phyloP scores from a whole-genome alignment of 2,888 invertebrate genomes.

The Athalia rosae region DNA sequence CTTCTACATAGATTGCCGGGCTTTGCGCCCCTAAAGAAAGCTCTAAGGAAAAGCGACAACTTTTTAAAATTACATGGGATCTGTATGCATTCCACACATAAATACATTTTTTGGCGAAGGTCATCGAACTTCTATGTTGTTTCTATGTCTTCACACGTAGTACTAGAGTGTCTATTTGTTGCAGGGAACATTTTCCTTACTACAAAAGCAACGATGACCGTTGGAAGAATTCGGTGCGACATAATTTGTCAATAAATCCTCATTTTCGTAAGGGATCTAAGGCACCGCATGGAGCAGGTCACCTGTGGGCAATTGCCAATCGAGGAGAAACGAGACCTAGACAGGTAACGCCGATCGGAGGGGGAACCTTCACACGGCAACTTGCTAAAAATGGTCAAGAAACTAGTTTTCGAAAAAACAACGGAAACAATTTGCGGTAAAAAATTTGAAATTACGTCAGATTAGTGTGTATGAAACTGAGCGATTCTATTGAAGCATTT shows the following conservation, averaged over 20 bases:
- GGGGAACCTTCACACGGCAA: constrained; percentile 49
- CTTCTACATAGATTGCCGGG: not conserved
- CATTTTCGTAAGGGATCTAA: constrained; percentile 92
- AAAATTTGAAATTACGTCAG: not conserved
- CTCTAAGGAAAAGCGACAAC: not conserved
- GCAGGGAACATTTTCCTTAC: constrained; percentile 89
- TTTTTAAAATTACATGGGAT: too few species aligned
- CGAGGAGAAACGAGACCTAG: constrained; percentile 75
- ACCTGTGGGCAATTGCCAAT: constrained; percentile 91
- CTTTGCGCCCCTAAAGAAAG: constrained; percentile 1
- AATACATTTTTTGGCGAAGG: not conserved
- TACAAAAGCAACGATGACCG: constrained; percentile 93
- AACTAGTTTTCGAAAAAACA: constrained; percentile 48
- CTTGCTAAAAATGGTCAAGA: constrained; percentile 50
- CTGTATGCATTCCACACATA: too few species aligned
- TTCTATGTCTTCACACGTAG: not conserved
- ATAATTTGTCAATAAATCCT: constrained; percentile 93
- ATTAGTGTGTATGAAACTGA: not conserved
- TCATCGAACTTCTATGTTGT: not conserved
- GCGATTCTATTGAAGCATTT: not conserved
- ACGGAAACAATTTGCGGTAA: constrained; percentile 51
- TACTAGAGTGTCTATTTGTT: constrained; percentile 54
- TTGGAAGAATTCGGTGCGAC: constrained; percentile 95
- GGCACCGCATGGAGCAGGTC: constrained; percentile 91
- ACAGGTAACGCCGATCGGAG: constrained; percentile 52